Percentiles rank a stretch among this genome's conserved stretches.
Conservation (phyloP, 1,140 invertebrate genomes). For the Sarcophaga bullata region DNA sequence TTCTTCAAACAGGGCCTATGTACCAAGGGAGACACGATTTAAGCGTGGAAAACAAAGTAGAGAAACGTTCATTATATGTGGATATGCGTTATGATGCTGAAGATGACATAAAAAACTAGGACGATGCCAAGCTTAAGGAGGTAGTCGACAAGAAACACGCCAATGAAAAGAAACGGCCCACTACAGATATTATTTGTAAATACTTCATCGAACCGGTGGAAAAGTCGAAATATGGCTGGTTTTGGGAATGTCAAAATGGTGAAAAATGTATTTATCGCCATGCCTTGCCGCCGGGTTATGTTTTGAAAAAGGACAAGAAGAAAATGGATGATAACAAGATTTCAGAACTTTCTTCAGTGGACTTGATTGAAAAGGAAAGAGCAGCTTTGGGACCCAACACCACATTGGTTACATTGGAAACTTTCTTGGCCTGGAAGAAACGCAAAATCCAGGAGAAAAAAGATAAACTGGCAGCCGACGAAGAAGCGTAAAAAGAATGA, state of each 20-base stretch:
- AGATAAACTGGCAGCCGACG: slow-evolving; percentile 79
- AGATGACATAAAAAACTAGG: slow-evolving; percentile 96
- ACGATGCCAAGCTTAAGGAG: slow-evolving; percentile 93
- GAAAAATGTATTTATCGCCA: slow-evolving; percentile 94
- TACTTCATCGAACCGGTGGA: slow-evolving; percentile 98
- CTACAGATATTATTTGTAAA: slow-evolving; percentile 96
- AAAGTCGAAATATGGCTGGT: slow-evolving; percentile 99
- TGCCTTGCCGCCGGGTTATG: slow-evolving; percentile 94
- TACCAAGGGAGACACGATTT: slow-evolving; percentile 97
- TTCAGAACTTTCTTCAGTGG: slow-evolving; percentile 89
- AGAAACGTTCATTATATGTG: slow-evolving; percentile 95
- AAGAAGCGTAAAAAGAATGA: slow-evolving; percentile 93
- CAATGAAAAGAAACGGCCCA: slow-evolving; percentile 77
- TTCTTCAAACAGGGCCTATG: slow-evolving; percentile 99
- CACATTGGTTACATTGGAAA: slow-evolving; percentile 95
- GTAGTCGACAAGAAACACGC: slow-evolving; percentile 97
- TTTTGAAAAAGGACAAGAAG: slow-evolving; percentile 92
- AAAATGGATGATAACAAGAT: slow-evolving; percentile 89
- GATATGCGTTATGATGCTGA: slow-evolving; percentile 85
- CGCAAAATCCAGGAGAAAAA: slow-evolving; percentile 93
- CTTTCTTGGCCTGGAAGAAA: slow-evolving; percentile 98
- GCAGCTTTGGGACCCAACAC: slow-evolving; percentile 84
- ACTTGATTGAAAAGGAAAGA: slow-evolving; percentile 90
- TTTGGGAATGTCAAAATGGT: slow-evolving; percentile 97
- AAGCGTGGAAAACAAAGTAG: slow-evolving; percentile 88